Evolutionary conservation across 2,113 vertebrate species (phyloP), one percentile per base, ranked within the genome.

Genomic region (Megatriorchis doriae): DNA sequence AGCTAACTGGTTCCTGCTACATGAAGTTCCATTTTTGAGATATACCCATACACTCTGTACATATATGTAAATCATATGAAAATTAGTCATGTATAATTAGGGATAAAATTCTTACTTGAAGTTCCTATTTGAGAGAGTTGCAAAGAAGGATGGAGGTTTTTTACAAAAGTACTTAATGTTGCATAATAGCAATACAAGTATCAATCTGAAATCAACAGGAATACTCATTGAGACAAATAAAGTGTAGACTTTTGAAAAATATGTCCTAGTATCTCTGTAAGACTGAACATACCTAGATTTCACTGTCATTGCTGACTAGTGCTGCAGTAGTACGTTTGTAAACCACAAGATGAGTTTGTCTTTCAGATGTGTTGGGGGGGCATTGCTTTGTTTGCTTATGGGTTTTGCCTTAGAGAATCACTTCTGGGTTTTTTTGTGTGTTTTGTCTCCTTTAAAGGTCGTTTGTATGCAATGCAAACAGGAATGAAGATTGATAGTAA

Each of bases 401-500:
- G 19, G 8, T 86, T 96, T 95, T 89, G 40, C 47, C 12, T 67
- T 68, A 74, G 18, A 61, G 80, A 73, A 67, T 75, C 3, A 53
- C n/a, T 77, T 52, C 7, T 13, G 5, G 2, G 81, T 6, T 31
- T 68, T 80, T 80, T 62, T 81, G 61, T 56, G 74, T 92, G 40
- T 78, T 96, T 93, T 97, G 52, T 82, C 65, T 67, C 65, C 32
- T 96, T 94, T 95, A 32, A 97, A 99, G 99, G 99, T 96, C 99
- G 99, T 71, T 99, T 99, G 61, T 99, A 99, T 85, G 98, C 99
- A 13, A 99, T 99, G 99, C 99, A 99, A 97, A 99, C 98, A 2
- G 99, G 99, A 68, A 99, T 99, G 99, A 99, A 99, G 97, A 98
- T 99, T 98, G 99, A 99, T 95, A 99, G 99, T 96, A 99, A 99